Evolutionary conservation across 2,113 vertebrate genomes (phyloP).

Genomic region (Carollia perspicillata): DNA sequence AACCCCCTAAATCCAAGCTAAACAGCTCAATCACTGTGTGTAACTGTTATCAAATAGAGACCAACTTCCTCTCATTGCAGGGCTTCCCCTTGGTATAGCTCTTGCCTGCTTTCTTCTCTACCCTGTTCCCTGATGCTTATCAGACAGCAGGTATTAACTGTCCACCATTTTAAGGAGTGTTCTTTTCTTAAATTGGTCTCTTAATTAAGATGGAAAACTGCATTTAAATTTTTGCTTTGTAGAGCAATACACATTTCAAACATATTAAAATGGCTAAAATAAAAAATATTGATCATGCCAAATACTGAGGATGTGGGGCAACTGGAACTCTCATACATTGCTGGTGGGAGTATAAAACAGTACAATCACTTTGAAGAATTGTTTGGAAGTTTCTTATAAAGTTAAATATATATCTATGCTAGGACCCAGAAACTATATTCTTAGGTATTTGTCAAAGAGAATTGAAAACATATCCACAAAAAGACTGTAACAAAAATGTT

Average conservation of each 20-base stretch:
- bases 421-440: background rate
- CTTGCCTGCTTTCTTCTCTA: background rate
- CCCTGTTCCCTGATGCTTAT: background rate
- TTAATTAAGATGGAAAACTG: background rate
- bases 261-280: background rate
- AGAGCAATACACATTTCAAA: background rate
- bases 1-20: background rate
- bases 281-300: background rate
- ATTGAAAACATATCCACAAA: background rate
- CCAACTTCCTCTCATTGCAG: background rate
- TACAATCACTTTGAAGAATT: background rate
- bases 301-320: background rate
- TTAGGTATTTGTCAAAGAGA: background rate
- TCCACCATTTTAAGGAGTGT: background rate
- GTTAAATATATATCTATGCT: background rate
- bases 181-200: background rate
- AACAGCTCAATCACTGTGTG: background rate
- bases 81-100: background rate
- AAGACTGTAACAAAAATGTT: background rate
- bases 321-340: background rate
- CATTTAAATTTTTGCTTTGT: background rate
- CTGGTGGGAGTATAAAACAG: background rate
- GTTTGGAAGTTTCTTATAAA: background rate
- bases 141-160: background rate
- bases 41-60: background rate